Percentiles rank a stretch among this genome's conserved stretches.
phyloP scores from a whole-genome alignment of 53 echinoderm and acorn worm genomes.

The Glandiceps talaboti region DNA sequence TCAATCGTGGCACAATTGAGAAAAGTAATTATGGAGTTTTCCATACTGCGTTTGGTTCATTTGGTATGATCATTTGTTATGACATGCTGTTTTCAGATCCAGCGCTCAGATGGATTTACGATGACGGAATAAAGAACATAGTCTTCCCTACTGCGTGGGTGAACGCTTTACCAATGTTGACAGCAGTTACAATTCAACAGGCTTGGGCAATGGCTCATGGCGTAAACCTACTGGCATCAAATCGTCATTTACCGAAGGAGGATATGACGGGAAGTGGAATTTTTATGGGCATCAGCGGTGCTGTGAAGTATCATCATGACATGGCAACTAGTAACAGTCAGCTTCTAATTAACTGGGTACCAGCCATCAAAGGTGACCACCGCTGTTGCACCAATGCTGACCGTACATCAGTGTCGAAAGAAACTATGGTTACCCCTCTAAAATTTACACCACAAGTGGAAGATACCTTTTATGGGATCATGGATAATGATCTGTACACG shows the following conservation, averaged over 20 bases:
- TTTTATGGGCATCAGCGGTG: constrained; percentile 37
- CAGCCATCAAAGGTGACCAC: background rate
- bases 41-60: constrained; percentile 56
- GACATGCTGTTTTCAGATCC: constrained; percentile 79
- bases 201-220: constrained; percentile 66
- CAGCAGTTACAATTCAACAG: constrained; percentile 72
- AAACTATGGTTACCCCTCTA: background rate
- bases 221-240: constrained; percentile 75
- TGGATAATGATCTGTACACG: constrained; percentile 76
- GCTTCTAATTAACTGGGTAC: constrained; percentile 36
- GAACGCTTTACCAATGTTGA: constrained; percentile 53
- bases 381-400: background rate
- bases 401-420: background rate
- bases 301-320: constrained; percentile 61
- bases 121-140: constrained; percentile 59
- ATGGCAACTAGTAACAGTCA: constrained; percentile 51
- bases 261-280: constrained; percentile 87
- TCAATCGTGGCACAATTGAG: constrained; percentile 41
- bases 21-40: constrained; percentile 45
- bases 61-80: constrained; percentile 86
- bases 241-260: constrained; percentile 55
- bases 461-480: background rate
- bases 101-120: constrained; percentile 18
- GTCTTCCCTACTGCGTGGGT: constrained; percentile 80
- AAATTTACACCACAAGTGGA: constrained; percentile 19